These are phyloP conservation scores for Eristalis tenax DNA, from an alignment of 2,888 invertebrate species.

Conservation along the genomic window DNA sequence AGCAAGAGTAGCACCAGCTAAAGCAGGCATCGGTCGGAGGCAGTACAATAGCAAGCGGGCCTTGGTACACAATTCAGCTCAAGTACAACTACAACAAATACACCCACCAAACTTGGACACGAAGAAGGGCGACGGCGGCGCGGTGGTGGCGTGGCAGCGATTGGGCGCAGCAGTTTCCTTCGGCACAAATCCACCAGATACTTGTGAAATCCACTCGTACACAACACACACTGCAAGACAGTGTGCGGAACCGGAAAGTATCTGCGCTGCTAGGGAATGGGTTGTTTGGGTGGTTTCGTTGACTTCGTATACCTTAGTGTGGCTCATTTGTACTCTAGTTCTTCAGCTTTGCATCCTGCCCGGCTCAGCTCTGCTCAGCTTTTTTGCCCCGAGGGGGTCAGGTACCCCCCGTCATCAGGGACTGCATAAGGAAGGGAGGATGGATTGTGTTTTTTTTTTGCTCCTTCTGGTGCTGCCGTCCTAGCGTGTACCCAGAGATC, in stretches of 20 bases:
- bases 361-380: constrained; percentile 40
- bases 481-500: constrained; percentile 44
- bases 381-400: constrained; percentile 8
- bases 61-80: constrained; percentile 64
- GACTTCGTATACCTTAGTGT: constrained; percentile 48
- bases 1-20: constrained; percentile 10
- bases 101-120: constrained; percentile 33
- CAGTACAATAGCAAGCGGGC: constrained; percentile 56
- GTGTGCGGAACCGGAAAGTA: constrained; percentile 70
- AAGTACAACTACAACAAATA: constrained; percentile 68
- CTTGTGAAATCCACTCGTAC: constrained; percentile 62
- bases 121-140: constrained; percentile 15
- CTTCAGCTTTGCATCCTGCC: constrained; percentile 68
- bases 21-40: background rate
- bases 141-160: background rate
- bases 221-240: constrained; percentile 52
- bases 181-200: constrained; percentile 66
- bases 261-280: constrained; percentile 27
- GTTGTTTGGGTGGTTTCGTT: constrained; percentile 37
- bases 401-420: constrained; percentile 27
- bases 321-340: constrained; percentile 70
- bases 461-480: constrained; percentile 8
- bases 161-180: constrained; percentile 65
- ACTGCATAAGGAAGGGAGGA: background rate
- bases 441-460: constrained; percentile 11